Conservation (phyloP, 2,888 invertebrate species). For the Drosophila lutescens region DNA sequence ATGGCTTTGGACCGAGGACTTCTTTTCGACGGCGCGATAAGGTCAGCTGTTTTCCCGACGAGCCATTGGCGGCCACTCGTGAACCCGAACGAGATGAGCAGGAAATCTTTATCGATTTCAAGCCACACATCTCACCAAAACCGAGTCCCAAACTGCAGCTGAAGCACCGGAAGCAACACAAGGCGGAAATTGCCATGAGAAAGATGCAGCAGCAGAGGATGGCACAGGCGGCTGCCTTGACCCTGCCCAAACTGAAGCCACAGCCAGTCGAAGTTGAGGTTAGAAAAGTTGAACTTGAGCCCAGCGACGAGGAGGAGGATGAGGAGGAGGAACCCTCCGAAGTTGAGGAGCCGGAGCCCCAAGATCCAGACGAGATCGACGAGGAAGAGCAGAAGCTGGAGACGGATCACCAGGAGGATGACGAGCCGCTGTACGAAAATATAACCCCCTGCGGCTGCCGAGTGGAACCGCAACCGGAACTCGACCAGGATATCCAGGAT, state of each 20-base stretch:
- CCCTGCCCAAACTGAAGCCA: conserved; percentile 62
- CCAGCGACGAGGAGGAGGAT: conserved; percentile 58
- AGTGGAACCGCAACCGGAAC: conserved; percentile 80
- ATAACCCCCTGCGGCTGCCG: conserved; percentile 79
- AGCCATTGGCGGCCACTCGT: conserved; percentile 9
- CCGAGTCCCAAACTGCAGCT: conserved; percentile 86
- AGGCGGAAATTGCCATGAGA: conserved; percentile 82
- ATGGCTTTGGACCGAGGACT: conserved; percentile 73
- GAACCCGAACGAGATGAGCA: conserved; percentile 86
- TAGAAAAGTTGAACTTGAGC: conserved; percentile 60
- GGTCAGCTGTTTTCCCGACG: conserved; percentile 58
- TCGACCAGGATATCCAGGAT: conserved; percentile 30
- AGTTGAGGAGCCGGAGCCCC: conserved; percentile 42
- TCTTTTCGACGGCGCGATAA: conserved; percentile 73
- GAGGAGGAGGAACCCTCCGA: conserved; percentile 33
- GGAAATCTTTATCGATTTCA: conserved; percentile 94
- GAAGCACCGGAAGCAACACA: conserved; percentile 90
- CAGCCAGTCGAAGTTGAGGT: conserved; percentile 55
- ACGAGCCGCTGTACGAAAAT: conserved; percentile 81
- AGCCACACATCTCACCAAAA: conserved; percentile 89
- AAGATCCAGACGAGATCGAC: conserved; percentile 23
- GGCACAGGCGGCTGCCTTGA: conserved; percentile 73
- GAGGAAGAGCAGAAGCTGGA: conserved; percentile 52
- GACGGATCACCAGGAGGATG: conserved; percentile 55
- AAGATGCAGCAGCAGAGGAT: conserved; percentile 86